phyloP scores from a whole-genome alignment of 2,113 vertebrate species.

The Morone saxatilis region DNA sequence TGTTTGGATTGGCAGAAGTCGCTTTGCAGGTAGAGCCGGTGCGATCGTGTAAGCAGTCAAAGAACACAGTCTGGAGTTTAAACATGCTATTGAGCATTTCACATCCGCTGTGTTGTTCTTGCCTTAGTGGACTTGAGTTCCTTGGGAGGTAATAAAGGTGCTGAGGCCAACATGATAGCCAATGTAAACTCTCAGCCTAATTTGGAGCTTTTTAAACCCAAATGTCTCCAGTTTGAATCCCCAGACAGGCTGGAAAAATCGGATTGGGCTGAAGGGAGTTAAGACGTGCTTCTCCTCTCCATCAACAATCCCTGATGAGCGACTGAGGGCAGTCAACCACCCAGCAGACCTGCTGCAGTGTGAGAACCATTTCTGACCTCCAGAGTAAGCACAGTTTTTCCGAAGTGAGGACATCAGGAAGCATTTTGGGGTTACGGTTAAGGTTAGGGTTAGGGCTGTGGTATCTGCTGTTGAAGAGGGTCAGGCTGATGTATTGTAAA shows the following conservation, averaged over 20 bases:
- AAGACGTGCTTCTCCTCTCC: neutral
- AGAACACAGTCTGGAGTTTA: neutral
- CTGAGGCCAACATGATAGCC: conserved; percentile 8
- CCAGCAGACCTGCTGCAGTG: neutral
- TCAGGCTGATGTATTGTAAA: neutral
- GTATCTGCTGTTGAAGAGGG: neutral
- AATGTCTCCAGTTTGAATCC: conserved; percentile 13
- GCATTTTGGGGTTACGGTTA: no score
- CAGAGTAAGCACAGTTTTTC: neutral
- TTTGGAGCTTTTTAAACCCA: neutral
- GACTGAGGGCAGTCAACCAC: neutral
- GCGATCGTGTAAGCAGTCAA: neutral
- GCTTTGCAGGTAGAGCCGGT: conserved; percentile 26
- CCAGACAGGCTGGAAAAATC: neutral
- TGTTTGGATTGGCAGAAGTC: conserved; percentile 38
- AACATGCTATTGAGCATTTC: neutral
- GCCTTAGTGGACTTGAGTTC: conserved; percentile 19
- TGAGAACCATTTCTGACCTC: neutral
- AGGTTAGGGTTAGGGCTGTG: neutral
- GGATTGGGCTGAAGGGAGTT: neutral
- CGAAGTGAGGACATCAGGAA: neutral
- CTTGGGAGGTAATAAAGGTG: conserved; percentile 34
- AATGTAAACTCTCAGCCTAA: conserved; percentile 35
- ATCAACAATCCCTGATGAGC: neutral
- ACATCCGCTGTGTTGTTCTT: conserved; percentile 10